Evolutionary conservation across 2,113 vertebrate genomes (phyloP).

Genomic region (Brachypodius melanocephalos): DNA sequence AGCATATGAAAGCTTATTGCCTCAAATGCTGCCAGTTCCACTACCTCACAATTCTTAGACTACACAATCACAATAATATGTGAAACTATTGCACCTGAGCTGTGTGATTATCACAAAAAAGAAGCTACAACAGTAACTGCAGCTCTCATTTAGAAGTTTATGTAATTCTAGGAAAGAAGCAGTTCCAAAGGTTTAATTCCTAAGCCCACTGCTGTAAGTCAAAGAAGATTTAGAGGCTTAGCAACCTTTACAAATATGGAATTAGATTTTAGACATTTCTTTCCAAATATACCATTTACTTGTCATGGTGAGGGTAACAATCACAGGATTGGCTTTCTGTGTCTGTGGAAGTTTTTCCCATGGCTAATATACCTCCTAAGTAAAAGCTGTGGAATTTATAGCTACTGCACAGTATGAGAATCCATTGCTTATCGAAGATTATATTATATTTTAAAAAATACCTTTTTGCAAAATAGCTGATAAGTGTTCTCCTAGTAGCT

Average conservation of each 20-base stretch:
- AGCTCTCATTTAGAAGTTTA: neutral
- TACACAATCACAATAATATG: neutral
- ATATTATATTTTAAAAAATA: slow-evolving; percentile 2
- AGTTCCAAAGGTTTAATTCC: neutral
- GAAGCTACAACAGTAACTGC: neutral
- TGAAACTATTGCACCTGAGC: neutral
- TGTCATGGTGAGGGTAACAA: neutral
- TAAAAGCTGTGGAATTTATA: neutral
- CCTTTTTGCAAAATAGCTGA: slow-evolving; percentile 83
- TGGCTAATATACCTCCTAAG: neutral
- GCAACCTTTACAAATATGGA: neutral
- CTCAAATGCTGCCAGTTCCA: neutral
- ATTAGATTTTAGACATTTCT: neutral
- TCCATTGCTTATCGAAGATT: neutral
- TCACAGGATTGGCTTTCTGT: neutral
- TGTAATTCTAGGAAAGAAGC: neutral
- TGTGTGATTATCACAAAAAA: neutral
- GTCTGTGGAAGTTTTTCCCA: neutral
- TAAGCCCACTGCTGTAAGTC: neutral
- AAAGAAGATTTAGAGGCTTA: neutral
- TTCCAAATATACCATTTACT: neutral
- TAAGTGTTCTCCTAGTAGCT: slow-evolving; percentile 80
- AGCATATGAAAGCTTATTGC: neutral
- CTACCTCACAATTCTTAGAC: neutral
- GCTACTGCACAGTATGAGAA: neutral